Evolutionary conservation across 1,140 invertebrate species (phyloP).

Genomic region (Trachelipus rathkii): DNA sequence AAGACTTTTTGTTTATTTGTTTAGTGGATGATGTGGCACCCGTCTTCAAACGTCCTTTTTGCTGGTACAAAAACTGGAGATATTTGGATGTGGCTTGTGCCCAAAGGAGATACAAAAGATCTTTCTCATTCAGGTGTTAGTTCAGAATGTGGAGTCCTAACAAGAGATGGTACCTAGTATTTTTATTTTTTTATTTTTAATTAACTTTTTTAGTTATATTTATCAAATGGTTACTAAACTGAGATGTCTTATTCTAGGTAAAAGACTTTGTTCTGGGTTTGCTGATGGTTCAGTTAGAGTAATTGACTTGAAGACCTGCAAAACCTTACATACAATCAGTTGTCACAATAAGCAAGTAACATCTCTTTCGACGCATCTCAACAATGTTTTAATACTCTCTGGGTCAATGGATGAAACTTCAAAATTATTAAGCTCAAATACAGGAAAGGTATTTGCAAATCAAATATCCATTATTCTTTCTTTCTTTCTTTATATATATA

Average conservation of each 20-base stretch:
- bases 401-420: background rate
- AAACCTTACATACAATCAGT: background rate
- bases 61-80: constrained; percentile 23
- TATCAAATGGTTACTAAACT: too few relatives aligned
- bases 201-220: too few relatives aligned
- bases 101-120: constrained; percentile 23
- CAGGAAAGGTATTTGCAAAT: background rate
- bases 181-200: too few relatives aligned
- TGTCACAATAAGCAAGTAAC: background rate
- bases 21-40: constrained; percentile 27
- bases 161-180: constrained; percentile 19
- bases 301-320: background rate
- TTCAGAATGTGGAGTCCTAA: constrained; percentile 21
- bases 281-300: background rate
- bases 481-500: too few relatives aligned
- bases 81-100: constrained; percentile 27
- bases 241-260: background rate
- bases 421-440: background rate
- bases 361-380: background rate
- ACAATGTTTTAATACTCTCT: background rate
- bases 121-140: constrained; percentile 13
- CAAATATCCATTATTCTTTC: background rate
- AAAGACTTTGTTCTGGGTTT: background rate
- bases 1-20: too few relatives aligned
- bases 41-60: constrained; percentile 21